Base-by-base conservation (phyloP, 2,888 invertebrate genomes). In the Mimas tiliae region DNA sequence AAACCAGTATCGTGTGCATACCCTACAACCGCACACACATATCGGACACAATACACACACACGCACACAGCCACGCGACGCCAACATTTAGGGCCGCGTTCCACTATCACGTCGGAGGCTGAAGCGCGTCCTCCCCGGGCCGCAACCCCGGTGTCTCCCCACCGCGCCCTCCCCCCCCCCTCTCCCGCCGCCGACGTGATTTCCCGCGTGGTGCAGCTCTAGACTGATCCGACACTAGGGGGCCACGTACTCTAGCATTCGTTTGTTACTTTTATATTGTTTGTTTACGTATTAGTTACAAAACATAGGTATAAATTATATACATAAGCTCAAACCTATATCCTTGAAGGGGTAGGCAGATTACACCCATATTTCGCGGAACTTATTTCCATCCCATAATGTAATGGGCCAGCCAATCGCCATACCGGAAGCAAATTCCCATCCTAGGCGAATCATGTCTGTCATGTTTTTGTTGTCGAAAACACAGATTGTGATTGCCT, bases 191-290 rank as follows among this genome's bases (percentile, higher is more conserved):
- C 69, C 65, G 71, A 71, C 77, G 83, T 89, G 89, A 89, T 89
- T 89, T 89, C 89, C 89, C 89, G 58, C 58, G 86, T 87, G 89
- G 84, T 81, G 76, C 75, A 80, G 70, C 79, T 81, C 77, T 84
- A 76, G 75, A 77, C 58, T 75, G 74, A 75, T 75, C 69, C 73
- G 70, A 71, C 76, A 71, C 77, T 79, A 78, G 78, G 76, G n/a
- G 78, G 75, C 77, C 78, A 58, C 16, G 78, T 80, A 80, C 76
- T 74, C 71, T 76, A 73, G 16, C 58, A 58, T 58, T 58, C 38
- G 58, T 58, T 58, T 58, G 38, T 58, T 58, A 42, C 42, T 68
- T 68, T 69, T 58, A 42, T 42, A 58, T 19, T 42, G 58, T 58
- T 38, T 55, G 34, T 16, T 38, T 9, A 3, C 9, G 38, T 42